Evolutionary conservation across 2,113 vertebrate genomes (phyloP).

Genomic region (Salvelinus fontinalis): DNA sequence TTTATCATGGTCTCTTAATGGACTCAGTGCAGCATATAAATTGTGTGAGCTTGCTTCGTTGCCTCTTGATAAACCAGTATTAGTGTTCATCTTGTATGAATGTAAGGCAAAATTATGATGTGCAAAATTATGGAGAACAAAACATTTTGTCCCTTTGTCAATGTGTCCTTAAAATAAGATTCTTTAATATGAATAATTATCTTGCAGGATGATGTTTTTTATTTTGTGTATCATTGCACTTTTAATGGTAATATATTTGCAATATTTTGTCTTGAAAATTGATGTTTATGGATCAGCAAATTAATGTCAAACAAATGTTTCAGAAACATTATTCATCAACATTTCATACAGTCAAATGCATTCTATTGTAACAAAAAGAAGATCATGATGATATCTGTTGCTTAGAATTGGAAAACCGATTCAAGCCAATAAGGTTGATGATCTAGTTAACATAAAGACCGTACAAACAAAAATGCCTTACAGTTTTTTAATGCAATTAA

Average conservation of each 20-base stretch:
- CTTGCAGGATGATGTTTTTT: conserved; percentile 63
- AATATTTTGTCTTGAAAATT: conserved; percentile 58
- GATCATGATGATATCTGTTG: conserved; percentile 22
- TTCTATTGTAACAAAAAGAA: conserved; percentile 35
- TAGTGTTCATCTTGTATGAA: conserved; percentile 36
- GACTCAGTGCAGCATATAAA: background rate
- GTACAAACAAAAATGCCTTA: conserved; percentile 70
- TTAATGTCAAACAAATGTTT: conserved; percentile 37
- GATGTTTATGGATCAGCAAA: conserved; percentile 48
- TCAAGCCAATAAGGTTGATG: conserved; percentile 32
- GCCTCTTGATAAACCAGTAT: conserved; percentile 29
- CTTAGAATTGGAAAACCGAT: conserved; percentile 28
- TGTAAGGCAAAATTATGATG: conserved; percentile 20
- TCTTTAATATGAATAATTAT: conserved; percentile 55
- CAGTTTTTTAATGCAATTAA: conserved; percentile 66
- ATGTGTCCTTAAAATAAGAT: conserved; percentile 29
- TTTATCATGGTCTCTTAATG: background rate
- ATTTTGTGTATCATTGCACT: conserved; percentile 72
- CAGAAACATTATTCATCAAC: conserved; percentile 17
- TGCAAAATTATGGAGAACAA: conserved; percentile 3
- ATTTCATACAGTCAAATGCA: conserved; percentile 36
- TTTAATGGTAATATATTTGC: conserved; percentile 70
- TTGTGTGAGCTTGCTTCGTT: conserved; percentile 43
- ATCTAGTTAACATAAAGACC: conserved; percentile 28
- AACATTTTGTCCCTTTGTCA: conserved; percentile 9